phyloP scores from a whole-genome alignment of 1,140 invertebrate species.

The Portunus trituberculatus region DNA sequence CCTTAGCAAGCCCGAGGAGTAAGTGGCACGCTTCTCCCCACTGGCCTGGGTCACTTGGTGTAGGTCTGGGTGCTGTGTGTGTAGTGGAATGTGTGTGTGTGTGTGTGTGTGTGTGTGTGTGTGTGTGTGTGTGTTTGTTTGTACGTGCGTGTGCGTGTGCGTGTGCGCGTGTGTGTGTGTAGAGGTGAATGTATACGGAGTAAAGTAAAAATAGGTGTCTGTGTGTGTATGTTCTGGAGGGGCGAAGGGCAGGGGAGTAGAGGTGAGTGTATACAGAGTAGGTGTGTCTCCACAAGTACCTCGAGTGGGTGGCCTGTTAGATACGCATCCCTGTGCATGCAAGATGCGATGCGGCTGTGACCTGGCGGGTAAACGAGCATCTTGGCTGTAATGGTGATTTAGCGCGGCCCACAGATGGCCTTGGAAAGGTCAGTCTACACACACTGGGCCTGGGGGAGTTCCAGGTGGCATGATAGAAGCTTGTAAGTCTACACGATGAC shows the following conservation, averaged over 20 bases:
- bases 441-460: no score
- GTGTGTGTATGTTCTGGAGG: no score
- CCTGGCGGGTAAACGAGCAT: not conserved
- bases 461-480: not conserved
- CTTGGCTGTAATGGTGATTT: not conserved
- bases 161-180: no score
- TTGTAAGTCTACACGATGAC: not conserved
- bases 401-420: not conserved
- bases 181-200: no score
- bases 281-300: no score
- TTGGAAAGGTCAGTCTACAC: not conserved
- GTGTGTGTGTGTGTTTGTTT: not conserved
- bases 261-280: no score
- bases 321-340: no score
- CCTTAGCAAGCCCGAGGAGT: not conserved
- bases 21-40: not conserved
- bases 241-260: no score
- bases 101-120: slow-evolving; percentile 11
- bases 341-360: no score
- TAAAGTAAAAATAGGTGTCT: no score
- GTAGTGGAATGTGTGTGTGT: not conserved
- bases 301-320: no score
- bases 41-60: not conserved
- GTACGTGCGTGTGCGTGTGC: not conserved
- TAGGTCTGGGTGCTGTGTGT: not conserved